phyloP scores from a whole-genome alignment of 2,113 vertebrate genomes.

The Merops nubicus region DNA sequence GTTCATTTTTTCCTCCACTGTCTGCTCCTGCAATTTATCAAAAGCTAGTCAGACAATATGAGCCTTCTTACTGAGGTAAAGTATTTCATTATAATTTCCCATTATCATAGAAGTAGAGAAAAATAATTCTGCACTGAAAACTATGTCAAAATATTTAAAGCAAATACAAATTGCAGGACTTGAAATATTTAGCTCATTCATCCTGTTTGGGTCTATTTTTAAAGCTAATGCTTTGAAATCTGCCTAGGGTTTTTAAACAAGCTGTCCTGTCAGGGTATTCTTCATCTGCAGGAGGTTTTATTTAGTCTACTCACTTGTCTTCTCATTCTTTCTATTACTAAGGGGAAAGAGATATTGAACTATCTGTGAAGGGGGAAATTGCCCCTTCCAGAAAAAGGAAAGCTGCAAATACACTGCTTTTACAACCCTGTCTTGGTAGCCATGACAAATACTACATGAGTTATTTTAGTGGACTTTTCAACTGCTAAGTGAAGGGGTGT shows the following conservation, averaged over 20 bases:
- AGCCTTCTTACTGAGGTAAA: background rate
- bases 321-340: background rate
- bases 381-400: background rate
- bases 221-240: background rate
- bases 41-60: background rate
- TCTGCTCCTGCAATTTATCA: background rate
- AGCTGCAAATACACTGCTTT: background rate
- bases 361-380: background rate
- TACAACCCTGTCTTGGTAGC: background rate
- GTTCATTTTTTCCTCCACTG: slow-evolving; percentile 3
- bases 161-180: background rate
- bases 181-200: slow-evolving; percentile 23
- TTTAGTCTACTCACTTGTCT: background rate
- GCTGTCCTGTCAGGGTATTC: background rate
- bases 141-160: slow-evolving; percentile 54
- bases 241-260: background rate
- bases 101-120: slow-evolving; percentile 17
- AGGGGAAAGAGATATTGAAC: background rate
- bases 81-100: slow-evolving; percentile 28
- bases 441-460: background rate
- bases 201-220: background rate
- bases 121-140: slow-evolving; percentile 6
- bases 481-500: background rate
- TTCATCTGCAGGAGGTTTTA: background rate
- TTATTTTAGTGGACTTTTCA: background rate